phyloP scores from a whole-genome alignment of 2,113 vertebrate genomes.

The Herpailurus yagouaroundi region DNA sequence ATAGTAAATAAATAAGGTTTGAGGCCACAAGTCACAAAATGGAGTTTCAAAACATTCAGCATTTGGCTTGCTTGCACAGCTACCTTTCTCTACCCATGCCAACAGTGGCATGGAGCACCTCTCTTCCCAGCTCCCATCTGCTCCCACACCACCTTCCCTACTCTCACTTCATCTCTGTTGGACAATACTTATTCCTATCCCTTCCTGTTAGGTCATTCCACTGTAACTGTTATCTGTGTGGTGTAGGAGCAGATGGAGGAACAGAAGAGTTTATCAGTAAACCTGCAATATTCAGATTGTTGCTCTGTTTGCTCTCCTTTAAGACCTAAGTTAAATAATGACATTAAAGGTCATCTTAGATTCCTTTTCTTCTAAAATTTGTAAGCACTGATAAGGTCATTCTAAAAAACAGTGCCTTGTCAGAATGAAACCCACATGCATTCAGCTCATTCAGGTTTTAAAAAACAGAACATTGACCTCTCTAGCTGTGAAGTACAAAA shows the following conservation, averaged over 20 bases:
- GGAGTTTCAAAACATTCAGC: conserved; percentile 32
- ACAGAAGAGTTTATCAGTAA: conserved; percentile 75
- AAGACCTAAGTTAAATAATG: conserved; percentile 50
- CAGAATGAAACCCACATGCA: not conserved
- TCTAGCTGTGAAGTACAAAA: not conserved
- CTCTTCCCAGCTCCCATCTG: conserved; percentile 43
- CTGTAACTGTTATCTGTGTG: not conserved
- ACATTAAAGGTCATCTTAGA: conserved; percentile 47
- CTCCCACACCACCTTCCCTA: not conserved
- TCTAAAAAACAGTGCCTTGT: not conserved
- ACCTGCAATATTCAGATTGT: conserved; percentile 56
- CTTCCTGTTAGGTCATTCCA: not conserved
- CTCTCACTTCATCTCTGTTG: not conserved
- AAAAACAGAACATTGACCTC: not conserved
- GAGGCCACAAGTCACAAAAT: conserved; percentile 26
- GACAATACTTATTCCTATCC: not conserved
- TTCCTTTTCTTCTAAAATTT: conserved; percentile 5
- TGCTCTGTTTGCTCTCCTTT: conserved; percentile 60
- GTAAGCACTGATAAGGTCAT: not conserved
- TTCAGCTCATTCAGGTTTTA: not conserved
- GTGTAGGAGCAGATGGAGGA: conserved; percentile 60
- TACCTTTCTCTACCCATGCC: conserved; percentile 54
- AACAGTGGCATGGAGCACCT: not conserved
- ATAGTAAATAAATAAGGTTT: conserved; percentile 26
- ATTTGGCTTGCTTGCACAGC: conserved; percentile 26